Evolutionary conservation across 2,888 invertebrate genomes (phyloP), one percentile per base, ranked within the genome.

Genomic region (Epistrophella euchroma): DNA sequence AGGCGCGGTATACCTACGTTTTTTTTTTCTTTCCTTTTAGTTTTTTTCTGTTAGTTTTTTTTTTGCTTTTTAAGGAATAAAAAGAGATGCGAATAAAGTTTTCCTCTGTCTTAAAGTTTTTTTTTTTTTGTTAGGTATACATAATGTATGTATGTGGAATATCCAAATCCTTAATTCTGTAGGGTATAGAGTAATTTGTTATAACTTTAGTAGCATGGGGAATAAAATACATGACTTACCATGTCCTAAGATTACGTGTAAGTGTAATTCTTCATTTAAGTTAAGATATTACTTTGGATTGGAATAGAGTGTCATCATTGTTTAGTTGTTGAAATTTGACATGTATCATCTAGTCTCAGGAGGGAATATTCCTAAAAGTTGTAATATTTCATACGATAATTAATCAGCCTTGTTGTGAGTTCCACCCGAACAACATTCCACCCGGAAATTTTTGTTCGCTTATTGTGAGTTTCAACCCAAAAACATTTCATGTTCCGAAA

Each of bases 131-230:
- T 25, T 3, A 4, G 2, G 0, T n/a, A n/a, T n/a, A n/a, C n/a
- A n/a, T n/a, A n/a, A n/a, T n/a, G 15, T n/a, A 25, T 64, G 13
- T 64, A 43, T n/a, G 40, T 35, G 9, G 32, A 66, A 66, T 37
- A 68, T 68, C 66, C 68, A 32, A 68, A 37, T 68, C 68, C 47
- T 47, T 47, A 32, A 47, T 66, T 66, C 52, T 9, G 37, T 68
- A 68, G 68, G 68, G 68, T 68, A 68, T 37, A 15, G n/a, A n/a
- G 37, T 25, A 68, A 52, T 68, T 68, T 68, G 68, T 52, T 68
- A 52, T 9, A 52, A 37, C 22, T 28, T 52, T 40, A 22, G n/a
- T 25, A 37, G n/a, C 37, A 52, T 19, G 25, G 17, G 50, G 15
- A 52, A 9, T 19, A 32, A 32, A 32, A 25, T n/a, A 60, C 40